These are phyloP conservation scores for Silurus aristotelis DNA, from an alignment of 2,797 vertebrate species.

Conservation along the genomic window DNA sequence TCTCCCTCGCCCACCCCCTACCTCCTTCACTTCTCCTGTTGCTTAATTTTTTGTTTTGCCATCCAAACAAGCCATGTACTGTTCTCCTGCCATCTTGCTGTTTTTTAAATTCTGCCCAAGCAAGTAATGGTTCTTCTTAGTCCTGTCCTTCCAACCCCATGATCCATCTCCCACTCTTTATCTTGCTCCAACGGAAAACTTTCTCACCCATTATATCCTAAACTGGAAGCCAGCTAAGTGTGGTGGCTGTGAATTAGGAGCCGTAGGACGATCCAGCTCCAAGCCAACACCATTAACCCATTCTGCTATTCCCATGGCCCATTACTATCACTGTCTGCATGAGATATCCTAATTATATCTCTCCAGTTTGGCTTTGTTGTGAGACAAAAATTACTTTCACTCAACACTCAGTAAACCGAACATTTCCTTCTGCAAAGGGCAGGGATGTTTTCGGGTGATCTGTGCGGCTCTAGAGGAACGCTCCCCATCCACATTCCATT, in stretches of 20 bases:
- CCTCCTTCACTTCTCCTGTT: conserved; percentile 52
- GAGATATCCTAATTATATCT: conserved; percentile 21
- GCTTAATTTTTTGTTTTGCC: conserved; percentile 58
- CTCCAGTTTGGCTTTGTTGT: conserved; percentile 16
- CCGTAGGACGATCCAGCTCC: conserved; percentile 76
- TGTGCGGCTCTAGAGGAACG: conserved; percentile 51
- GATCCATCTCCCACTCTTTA: conserved; percentile 60
- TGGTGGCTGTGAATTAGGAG: conserved; percentile 78
- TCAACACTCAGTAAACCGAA: conserved; percentile 28
- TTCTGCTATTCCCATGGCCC: conserved; percentile 63
- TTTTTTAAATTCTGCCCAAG: conserved; percentile 61
- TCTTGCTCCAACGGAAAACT: conserved; percentile 78
- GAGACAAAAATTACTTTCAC: conserved; percentile 32
- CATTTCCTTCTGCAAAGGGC: conserved; percentile 43
- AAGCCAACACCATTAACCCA: conserved; percentile 69
- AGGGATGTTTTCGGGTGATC: conserved; percentile 41
- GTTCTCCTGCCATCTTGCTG: conserved; percentile 31
- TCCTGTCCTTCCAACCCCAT: conserved; percentile 55
- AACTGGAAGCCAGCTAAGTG: conserved; percentile 73
- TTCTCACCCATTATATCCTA: conserved; percentile 78
- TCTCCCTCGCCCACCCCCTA: conserved; percentile 72
- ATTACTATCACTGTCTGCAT: conserved; percentile 36
- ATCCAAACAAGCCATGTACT: conserved; percentile 48
- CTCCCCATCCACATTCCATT: conserved; percentile 58
- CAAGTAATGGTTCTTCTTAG: conserved; percentile 68